Base-by-base conservation (phyloP, 1,140 invertebrate genomes). In the Cardiocondyla obscurior region DNA sequence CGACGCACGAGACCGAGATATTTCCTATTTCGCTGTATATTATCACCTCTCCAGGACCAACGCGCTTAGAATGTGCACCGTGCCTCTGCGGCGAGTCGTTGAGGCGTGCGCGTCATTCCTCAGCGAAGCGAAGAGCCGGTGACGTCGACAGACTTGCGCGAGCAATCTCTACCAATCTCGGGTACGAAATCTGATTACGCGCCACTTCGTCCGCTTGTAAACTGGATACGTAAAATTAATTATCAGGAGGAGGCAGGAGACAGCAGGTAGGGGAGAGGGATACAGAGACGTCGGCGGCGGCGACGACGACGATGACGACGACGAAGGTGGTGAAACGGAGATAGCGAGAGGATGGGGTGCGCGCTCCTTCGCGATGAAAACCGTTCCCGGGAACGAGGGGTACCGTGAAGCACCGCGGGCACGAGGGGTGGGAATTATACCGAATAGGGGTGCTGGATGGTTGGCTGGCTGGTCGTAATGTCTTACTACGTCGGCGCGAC, bases 141-240 rank as follows among this genome's bases (percentile, higher is more conserved):
- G 81, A 76, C 70, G 58, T 69, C 22, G 74, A 82, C 82, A 76
- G 76, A 69, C 77, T 81, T 73, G 79, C 74, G 57, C 73, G 88
- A 91, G 92, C 92, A 93, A 92, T 92, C 90, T 91, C 90, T 89
- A 90, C 87, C 90, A 93, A 92, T 92, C 93, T 91, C 82, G 88
- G 55, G 81, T 67, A 83, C 70, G 85, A 91, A 93, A 93, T 92
- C 90, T 91, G 92, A 93, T 93, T 93, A 92, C 88, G 84, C 89
- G 87, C 76, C 88, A 87, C 90, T 89, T 86, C 89, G 88, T 86
- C 85, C 82, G 87, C 92, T 93, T 90, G 90, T 92, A 93, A 92
- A 93, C 92, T 90, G 92, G 90, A 93, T 93, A 91, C 92, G 91
- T 92, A 90, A 93, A 93, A 93, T 93, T 93, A 93, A 93, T 93